Evolutionary conservation across 2,113 vertebrate species (phyloP).

Genomic region (Chaetura pelagica): DNA sequence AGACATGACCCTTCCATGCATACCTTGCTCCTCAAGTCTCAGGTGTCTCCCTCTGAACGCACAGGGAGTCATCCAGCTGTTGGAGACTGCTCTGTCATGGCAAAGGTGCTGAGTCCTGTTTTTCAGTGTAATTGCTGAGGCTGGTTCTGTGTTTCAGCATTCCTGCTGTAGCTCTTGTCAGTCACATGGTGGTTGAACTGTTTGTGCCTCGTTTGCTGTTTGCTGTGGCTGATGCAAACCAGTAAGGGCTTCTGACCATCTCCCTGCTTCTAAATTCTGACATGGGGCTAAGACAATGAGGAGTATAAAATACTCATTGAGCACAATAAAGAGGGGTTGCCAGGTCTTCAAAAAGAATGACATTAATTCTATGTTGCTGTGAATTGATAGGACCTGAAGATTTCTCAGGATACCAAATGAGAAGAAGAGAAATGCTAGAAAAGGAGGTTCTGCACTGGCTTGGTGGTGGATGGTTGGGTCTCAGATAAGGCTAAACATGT

Average conservation of each 20-base stretch:
- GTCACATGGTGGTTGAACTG: neutral
- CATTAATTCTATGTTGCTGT: no score
- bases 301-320: neutral
- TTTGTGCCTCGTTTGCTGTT: neutral
- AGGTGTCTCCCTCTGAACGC: fast-evolving
- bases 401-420: neutral
- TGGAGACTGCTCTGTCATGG: fast-evolving
- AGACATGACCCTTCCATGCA: fast-evolving
- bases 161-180: neutral
- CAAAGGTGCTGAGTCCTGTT: fast-evolving
- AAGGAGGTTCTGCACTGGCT: fast-evolving
- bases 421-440: neutral
- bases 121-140: neutral
- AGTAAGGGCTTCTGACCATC: neutral
- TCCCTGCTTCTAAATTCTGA: neutral
- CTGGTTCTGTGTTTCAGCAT: neutral
- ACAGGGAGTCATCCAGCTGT: neutral
- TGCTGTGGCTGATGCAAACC: neutral
- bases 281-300: neutral
- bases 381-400: neutral
- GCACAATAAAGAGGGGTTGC: neutral
- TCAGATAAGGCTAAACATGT: neutral
- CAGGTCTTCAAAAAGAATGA: neutral
- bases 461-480: neutral
- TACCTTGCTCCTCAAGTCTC: neutral